phyloP scores from a whole-genome alignment of 2,113 vertebrate genomes.

The Columbina picui region DNA sequence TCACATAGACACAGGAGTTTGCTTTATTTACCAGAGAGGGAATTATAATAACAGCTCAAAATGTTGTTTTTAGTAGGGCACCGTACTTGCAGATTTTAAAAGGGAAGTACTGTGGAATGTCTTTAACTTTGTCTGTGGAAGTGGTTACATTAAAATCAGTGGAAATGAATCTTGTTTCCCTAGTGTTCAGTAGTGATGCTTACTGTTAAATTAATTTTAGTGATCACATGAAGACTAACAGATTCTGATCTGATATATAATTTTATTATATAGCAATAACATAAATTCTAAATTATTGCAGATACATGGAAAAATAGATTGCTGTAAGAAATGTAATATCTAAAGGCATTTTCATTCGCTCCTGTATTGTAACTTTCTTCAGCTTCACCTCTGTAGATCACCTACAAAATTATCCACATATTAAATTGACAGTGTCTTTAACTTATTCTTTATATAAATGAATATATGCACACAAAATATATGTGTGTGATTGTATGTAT shows the following conservation, averaged over 20 bases:
- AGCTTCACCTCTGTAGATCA: background rate
- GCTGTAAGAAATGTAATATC: background rate
- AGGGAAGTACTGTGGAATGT: background rate
- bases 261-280: background rate
- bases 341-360: background rate
- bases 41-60: background rate
- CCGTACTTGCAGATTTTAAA: background rate
- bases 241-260: background rate
- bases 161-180: background rate
- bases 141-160: background rate
- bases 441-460: background rate
- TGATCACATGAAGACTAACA: background rate
- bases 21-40: background rate
- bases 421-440: background rate
- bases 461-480: background rate
- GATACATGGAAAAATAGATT: background rate
- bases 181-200: background rate
- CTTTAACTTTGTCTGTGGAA: background rate
- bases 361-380: background rate
- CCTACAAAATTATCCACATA: background rate
- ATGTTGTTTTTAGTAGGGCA: background rate
- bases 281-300: background rate
- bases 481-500: background rate
- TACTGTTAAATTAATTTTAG: background rate
- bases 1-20: background rate